These are phyloP conservation scores for Notolabrus celidotus DNA, from an alignment of 2,797 vertebrate species.

Conservation along the genomic window DNA sequence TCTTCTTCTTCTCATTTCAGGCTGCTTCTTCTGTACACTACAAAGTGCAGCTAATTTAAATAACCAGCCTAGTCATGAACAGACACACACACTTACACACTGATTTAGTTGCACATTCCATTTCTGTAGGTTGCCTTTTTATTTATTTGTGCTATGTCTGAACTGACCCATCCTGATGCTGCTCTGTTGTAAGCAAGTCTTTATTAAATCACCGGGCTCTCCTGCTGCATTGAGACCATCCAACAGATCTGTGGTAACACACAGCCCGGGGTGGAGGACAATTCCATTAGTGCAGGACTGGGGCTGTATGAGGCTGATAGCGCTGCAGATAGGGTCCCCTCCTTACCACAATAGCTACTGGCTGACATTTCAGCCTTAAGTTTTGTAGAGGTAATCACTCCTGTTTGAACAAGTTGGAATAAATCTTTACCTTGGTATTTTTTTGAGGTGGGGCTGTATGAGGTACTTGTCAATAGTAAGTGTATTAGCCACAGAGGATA, in stretches of 20 bases:
- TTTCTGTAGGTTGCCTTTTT: slow-evolving; percentile 69
- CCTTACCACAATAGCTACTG: slow-evolving; percentile 56
- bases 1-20: too few species aligned
- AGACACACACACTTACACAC: slow-evolving; percentile 13
- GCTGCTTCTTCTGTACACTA: slow-evolving; percentile 41
- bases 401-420: slow-evolving; percentile 67
- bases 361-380: slow-evolving; percentile 65
- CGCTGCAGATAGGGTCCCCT: slow-evolving; percentile 67
- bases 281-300: slow-evolving; percentile 85
- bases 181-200: slow-evolving; percentile 79
- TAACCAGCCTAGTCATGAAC: too few species aligned
- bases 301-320: slow-evolving; percentile 68
- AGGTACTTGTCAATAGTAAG: too few species aligned
- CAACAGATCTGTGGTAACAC: slow-evolving; percentile 87
- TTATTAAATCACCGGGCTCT: slow-evolving; percentile 86
- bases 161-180: slow-evolving; percentile 71
- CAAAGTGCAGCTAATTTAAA: too few species aligned
- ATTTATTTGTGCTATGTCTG: slow-evolving; percentile 77
- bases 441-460: slow-evolving; percentile 14
- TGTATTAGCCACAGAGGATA: too few species aligned
- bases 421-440: slow-evolving; percentile 50
- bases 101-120: slow-evolving; percentile 60
- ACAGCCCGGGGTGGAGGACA: slow-evolving; percentile 79
- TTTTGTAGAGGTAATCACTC: slow-evolving; percentile 73
- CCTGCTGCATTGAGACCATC: slow-evolving; percentile 81